Evolutionary conservation across 2,797 vertebrate species (phyloP), one percentile per base, ranked within the genome.

Genomic region (Catamblyrhynchus diadema): DNA sequence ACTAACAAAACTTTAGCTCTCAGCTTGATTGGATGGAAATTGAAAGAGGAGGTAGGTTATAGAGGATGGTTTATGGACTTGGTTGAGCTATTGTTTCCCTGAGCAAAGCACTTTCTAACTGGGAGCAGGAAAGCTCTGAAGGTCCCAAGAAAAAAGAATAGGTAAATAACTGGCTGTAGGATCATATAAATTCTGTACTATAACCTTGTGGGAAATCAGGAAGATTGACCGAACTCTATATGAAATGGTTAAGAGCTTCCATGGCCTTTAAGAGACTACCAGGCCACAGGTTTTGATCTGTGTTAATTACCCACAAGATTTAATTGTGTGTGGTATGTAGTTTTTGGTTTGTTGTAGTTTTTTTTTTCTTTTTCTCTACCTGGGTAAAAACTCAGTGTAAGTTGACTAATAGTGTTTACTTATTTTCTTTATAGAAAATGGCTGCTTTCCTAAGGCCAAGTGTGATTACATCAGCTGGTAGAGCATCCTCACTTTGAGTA

Each of bases 21-120:
- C 39, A 65, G 47, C 47, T 94, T 94, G 91, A 88, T 86, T 87
- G 45, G 61, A 25, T 94, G 51, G 79, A 92, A 78, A 69, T 69
- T 2, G 6, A 72, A 93, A 80, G 57, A 83, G n/a, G 60, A 92
- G 23, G 13, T 71, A 78, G 54, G 37, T 42, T 89, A 44, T 27
- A 54, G 54, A 65, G 47, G 41, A n/a, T 81, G 14, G 37, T 80
- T 93, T 91, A 60, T 79, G 42, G 69, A 22, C 53, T 93, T 86
- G 42, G 19, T 56, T 70, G 90, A 60, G 37, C 71, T 91, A 12
- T 71, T 59, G 24, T 94, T 91, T 92, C 21, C 53, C 35, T 78
- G 71, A 81, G 72, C 23, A 81, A 91, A 91, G 57, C 66, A 42
- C 35, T 91, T 88, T 91, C 22, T 91, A 72, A 74, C 45, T 85